phyloP scores from a whole-genome alignment of 2,113 vertebrate species.

The Hemiprocne comata region DNA sequence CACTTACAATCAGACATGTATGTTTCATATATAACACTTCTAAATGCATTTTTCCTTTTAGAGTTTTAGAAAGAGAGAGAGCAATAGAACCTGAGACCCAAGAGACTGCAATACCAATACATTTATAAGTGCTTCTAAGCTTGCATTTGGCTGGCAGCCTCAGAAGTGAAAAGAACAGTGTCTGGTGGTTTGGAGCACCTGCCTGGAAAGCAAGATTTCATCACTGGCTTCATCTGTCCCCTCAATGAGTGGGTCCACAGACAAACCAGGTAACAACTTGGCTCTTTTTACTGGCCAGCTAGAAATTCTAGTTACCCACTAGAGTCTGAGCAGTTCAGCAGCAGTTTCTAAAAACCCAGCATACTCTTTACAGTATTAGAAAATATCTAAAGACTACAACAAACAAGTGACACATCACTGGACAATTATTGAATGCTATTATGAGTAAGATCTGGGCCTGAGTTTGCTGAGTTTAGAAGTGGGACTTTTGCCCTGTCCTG shows the following conservation, averaged over 20 bases:
- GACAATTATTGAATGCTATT: background rate
- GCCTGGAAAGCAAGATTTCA: background rate
- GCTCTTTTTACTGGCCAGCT: background rate
- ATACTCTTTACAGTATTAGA: background rate
- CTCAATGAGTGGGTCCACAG: background rate
- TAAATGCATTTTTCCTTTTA: slow-evolving; percentile 1
- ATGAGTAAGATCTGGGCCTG: background rate
- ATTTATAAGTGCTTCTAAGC: background rate
- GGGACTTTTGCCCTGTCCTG: background rate
- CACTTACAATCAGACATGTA: slow-evolving; percentile 27
- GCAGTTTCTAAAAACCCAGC: background rate
- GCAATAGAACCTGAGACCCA: background rate
- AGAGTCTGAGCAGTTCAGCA: background rate
- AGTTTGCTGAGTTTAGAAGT: background rate
- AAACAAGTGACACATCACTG: background rate
- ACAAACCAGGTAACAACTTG: background rate
- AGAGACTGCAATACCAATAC: background rate
- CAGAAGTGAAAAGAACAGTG: background rate
- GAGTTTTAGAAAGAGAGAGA: background rate
- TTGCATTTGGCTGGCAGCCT: background rate
- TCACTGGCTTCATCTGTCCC: background rate
- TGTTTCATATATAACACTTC: slow-evolving; percentile 1
- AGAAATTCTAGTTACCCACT: background rate
- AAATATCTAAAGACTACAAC: background rate
- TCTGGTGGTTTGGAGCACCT: background rate